Conservation (phyloP, 2,888 invertebrate genomes). For the Nephrotoma guestfalica region DNA sequence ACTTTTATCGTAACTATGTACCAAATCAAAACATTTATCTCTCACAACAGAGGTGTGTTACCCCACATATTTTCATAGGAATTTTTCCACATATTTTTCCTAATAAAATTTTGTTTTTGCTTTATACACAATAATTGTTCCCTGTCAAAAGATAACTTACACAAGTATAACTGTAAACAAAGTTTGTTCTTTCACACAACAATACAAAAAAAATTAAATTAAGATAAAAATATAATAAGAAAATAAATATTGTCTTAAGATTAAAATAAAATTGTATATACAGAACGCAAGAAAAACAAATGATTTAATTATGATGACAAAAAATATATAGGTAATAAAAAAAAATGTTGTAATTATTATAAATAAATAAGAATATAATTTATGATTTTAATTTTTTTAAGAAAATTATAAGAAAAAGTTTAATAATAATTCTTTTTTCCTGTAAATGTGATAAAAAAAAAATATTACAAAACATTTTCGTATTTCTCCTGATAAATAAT, state of each 20-base stretch:
- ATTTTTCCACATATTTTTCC: not conserved
- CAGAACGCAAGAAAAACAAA: not conserved
- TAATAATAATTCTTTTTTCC: not conserved
- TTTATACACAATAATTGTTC: not conserved
- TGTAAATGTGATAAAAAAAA: not conserved
- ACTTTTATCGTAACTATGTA: no score
- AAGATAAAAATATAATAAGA: not conserved
- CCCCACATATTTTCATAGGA: not conserved
- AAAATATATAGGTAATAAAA: not conserved
- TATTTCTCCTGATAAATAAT: not conserved
- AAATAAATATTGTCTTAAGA: not conserved
- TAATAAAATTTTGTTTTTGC: not conserved
- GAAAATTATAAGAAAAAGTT: not conserved
- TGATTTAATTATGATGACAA: not conserved
- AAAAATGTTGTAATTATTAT: not conserved
- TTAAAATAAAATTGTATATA: not conserved
- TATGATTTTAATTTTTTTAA: not conserved
- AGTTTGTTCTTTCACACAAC: not conserved
- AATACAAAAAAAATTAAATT: not conserved
- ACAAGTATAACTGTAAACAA: not conserved
- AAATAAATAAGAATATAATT: not conserved
- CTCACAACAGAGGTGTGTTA: no score
- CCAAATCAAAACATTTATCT: no score
- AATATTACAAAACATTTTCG: not conserved
- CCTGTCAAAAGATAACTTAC: not conserved